Evolutionary conservation across 2,888 invertebrate species (phyloP).

Genomic region (Dermolepida albohirtum): DNA sequence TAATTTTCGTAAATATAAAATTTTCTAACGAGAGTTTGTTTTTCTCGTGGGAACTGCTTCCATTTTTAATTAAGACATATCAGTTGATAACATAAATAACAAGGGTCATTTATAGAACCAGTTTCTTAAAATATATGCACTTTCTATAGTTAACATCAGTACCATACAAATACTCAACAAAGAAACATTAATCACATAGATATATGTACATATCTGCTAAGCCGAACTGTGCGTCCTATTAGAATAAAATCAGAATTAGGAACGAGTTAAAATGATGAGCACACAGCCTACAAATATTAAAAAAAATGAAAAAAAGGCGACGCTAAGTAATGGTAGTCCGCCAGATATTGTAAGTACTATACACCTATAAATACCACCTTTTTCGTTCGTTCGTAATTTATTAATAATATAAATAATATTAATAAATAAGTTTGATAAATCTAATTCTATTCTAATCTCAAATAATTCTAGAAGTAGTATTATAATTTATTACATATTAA

Average conservation of each 20-base stretch:
- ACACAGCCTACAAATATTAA: conserved; percentile 24
- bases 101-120: conserved; percentile 34
- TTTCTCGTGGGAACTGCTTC: no score
- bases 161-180: conserved; percentile 15
- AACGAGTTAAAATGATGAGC: conserved; percentile 11
- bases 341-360: conserved; percentile 30
- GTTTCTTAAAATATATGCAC: conserved; percentile 36
- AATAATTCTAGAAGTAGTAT: no score
- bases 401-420: no score
- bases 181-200: background rate
- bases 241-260: no score
- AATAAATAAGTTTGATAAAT: no score
- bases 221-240: no score
- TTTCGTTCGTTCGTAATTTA: no score
- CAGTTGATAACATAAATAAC: conserved; percentile 26
- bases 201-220: no score
- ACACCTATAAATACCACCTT: no score
- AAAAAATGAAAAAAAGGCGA: conserved; percentile 12
- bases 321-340: conserved; percentile 22
- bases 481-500: no score
- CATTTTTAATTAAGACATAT: conserved; percentile 3
- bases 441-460: no score
- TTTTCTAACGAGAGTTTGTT: background rate
- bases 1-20: conserved; percentile 14
- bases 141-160: conserved; percentile 19